Conservation (phyloP, 2,888 invertebrate species). For the Spodoptera picta region DNA sequence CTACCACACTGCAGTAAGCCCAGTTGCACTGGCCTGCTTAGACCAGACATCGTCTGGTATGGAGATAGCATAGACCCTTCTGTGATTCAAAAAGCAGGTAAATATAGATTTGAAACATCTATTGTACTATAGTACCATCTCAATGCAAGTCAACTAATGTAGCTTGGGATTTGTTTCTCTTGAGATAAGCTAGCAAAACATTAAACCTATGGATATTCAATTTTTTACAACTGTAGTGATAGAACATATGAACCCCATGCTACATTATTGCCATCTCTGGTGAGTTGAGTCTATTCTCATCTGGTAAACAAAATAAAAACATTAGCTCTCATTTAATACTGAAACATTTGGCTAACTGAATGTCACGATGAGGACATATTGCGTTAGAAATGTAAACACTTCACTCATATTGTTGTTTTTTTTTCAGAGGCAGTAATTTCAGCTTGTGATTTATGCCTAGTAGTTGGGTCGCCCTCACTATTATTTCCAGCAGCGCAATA, state of each 20-base stretch:
- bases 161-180: not conserved
- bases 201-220: no score
- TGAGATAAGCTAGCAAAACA: no score
- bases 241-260: no score
- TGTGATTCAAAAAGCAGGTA: slow-evolving; percentile 90
- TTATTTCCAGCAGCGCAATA: slow-evolving; percentile 97
- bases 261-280: no score
- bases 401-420: not conserved
- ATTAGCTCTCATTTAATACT: no score
- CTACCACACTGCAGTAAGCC: slow-evolving; percentile 91
- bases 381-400: no score
- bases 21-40: slow-evolving; percentile 91
- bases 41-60: slow-evolving; percentile 96
- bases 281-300: no score
- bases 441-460: slow-evolving; percentile 93
- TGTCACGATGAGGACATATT: no score
- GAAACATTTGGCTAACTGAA: no score
- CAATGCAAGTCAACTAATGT: not conserved
- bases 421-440: slow-evolving; percentile 89
- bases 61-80: slow-evolving; percentile 92
- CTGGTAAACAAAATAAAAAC: no score
- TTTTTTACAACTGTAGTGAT: no score
- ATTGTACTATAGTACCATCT: not conserved
- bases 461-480: slow-evolving; percentile 95
- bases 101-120: slow-evolving; percentile 13